Evolutionary conservation across 2,888 invertebrate species (phyloP), one percentile per base, ranked within the genome.

Genomic region (Odontomyia ornata): DNA sequence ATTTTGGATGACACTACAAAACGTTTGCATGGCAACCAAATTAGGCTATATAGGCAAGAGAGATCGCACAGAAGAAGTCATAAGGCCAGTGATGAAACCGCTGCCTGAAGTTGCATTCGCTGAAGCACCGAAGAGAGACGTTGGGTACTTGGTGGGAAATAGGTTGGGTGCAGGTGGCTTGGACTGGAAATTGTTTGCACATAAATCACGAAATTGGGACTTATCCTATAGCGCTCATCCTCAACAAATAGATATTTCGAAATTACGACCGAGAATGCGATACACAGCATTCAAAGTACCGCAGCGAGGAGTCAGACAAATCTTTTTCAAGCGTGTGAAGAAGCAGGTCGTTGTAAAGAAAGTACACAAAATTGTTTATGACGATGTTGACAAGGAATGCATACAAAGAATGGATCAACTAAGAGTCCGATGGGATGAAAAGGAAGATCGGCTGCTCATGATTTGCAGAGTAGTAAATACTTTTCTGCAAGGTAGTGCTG

Each of bases 1-100:
- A 21, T 93, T 91, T 83, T 93, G 93, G 93, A 89, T 89, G 79
- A 90, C 91, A 75, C 85, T 94, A 84, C 91, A 91, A 88, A 89
- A 89, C 64, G 91, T 91, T 77, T 91, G 92, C 81, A 87, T 92
- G 52, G 89, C 91, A 80, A 93, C 94, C 0, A 89, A 89, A 77
- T 84, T 94, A 27, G 87, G 86, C 4, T 65, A 36, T 18, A 25
- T 75, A 1, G 73, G 18, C 18, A 62, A 64, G 46, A 43, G 46
- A 13, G 30, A 25, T 9, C 15, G 18, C n/a, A 2, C 47, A 9
- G 75, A 62, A n/a, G 62, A 75, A 15, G 1, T 5, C 5, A 18
- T 11, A 4, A 23, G 64, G 7, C 18, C n/a, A 11, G 13, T 47
- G 2, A 5, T 75, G 23, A 52, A 18, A 0, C 30, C 11, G 9